Evolutionary conservation across 2,113 vertebrate genomes (phyloP).

Genomic region (Parus major): DNA sequence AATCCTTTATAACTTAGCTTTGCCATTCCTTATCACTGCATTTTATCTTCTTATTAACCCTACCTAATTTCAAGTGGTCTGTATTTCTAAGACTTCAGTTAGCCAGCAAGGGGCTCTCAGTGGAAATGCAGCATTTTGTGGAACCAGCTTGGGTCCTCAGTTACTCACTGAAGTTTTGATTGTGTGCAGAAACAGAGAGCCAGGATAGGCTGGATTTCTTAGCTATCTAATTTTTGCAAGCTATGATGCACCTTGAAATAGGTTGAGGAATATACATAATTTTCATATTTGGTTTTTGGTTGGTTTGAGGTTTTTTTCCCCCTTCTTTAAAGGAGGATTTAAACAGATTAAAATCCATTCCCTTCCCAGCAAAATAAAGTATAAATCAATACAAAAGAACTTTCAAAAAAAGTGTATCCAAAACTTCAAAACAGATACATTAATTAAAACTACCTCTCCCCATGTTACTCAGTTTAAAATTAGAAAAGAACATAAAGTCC

Average conservation of each 20-base stretch:
- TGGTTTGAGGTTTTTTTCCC: not conserved
- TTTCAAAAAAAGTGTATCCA: not conserved
- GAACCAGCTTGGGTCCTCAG: not conserved
- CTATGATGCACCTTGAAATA: not conserved
- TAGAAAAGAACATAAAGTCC: slow-evolving; percentile 35
- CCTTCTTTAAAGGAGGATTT: not conserved
- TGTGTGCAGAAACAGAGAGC: not conserved
- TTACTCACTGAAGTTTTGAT: not conserved
- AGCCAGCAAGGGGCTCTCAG: not conserved
- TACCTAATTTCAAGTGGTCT: not conserved
- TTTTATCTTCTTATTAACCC: not conserved
- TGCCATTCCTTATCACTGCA: not conserved
- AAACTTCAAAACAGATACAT: not conserved
- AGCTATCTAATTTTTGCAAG: not conserved
- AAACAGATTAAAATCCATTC: not conserved
- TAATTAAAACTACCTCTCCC: slow-evolving; percentile 12
- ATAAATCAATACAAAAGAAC: not conserved
- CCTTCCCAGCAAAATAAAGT: not conserved
- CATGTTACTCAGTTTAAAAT: not conserved
- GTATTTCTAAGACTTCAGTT: not conserved
- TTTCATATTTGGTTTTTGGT: not conserved
- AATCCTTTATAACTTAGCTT: not conserved
- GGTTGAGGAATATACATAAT: not conserved
- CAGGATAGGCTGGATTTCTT: not conserved
- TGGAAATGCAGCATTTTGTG: not conserved